Percentiles rank a stretch among this genome's conserved stretches.
These are phyloP conservation scores for Atta texana DNA, from an alignment of 1,140 invertebrate genomes.

Conservation along the genomic window DNA sequence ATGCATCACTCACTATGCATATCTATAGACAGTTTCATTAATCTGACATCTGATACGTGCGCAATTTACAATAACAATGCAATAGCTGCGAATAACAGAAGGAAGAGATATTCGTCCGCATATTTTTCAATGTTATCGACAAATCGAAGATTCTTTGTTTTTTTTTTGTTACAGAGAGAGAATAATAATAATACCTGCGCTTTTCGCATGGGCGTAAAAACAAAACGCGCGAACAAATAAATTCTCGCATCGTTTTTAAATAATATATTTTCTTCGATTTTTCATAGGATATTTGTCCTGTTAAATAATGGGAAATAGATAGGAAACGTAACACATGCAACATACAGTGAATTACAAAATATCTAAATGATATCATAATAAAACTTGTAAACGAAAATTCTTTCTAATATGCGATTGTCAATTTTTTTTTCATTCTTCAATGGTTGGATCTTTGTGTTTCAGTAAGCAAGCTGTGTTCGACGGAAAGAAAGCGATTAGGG, in stretches of 20 bases:
- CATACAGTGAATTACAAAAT: neutral
- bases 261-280: conserved; percentile 38
- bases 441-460: conserved; percentile 80
- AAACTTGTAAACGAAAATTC: neutral
- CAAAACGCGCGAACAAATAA: conserved; percentile 20
- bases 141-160: neutral
- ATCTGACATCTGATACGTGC: conserved; percentile 41
- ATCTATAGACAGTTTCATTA: conserved; percentile 46
- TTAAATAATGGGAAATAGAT: conserved; percentile 14
- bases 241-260: conserved; percentile 23
- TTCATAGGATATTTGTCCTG: neutral
- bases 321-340: neutral
- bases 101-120: conserved; percentile 1
- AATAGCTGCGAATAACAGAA: neutral
- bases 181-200: conserved; percentile 48
- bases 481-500: conserved; percentile 97
- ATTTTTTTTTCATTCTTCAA: conserved; percentile 79
- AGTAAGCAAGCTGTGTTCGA: conserved; percentile 98
- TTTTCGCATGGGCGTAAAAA: conserved; percentile 12
- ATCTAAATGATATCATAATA: neutral
- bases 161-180: neutral
- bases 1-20: neutral
- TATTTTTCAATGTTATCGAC: conserved; percentile 47
- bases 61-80: conserved; percentile 47
- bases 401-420: neutral